Conservation (phyloP, 2,888 invertebrate genomes). For the Sycophila texana region DNA sequence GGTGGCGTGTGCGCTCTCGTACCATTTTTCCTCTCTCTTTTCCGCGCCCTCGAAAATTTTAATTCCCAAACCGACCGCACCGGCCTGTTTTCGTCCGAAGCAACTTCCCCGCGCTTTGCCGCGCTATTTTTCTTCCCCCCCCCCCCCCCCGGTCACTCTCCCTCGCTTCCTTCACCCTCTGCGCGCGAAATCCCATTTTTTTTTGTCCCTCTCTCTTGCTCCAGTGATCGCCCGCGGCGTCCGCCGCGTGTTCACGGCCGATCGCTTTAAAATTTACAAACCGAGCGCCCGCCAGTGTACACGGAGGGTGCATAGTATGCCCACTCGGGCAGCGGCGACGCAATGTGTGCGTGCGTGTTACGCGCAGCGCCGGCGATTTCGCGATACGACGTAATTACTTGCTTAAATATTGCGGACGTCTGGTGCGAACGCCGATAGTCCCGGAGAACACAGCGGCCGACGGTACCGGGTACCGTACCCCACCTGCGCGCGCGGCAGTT, state of each 20-base stretch:
- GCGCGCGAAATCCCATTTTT: neutral
- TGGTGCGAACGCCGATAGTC: constrained; percentile 41
- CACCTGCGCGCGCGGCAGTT: constrained; percentile 4
- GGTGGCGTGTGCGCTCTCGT: constrained; percentile 22
- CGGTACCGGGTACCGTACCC: no score
- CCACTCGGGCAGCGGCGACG: neutral
- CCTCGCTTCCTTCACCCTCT: neutral
- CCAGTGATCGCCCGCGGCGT: neutral
- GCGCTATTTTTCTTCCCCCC: neutral
- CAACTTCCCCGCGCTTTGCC: neutral
- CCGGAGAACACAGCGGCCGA: neutral
- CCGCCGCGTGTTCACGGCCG: neutral
- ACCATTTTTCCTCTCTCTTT: constrained; percentile 19
- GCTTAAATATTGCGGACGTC: constrained; percentile 64
- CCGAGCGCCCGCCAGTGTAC: neutral
- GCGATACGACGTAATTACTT: constrained; percentile 64
- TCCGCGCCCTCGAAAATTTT: constrained; percentile 33
- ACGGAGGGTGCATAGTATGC: neutral
- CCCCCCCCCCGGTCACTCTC: neutral
- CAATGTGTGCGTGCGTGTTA: neutral
- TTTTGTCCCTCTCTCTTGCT: neutral
- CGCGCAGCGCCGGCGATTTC: constrained; percentile 49
- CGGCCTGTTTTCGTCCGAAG: neutral
- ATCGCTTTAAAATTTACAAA: constrained; percentile 20
- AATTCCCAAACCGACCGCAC: constrained; percentile 3